Percentiles rank a stretch among this genome's conserved stretches.
Conservation (phyloP, 2,113 vertebrate genomes). For the Spermophilus dauricus region DNA sequence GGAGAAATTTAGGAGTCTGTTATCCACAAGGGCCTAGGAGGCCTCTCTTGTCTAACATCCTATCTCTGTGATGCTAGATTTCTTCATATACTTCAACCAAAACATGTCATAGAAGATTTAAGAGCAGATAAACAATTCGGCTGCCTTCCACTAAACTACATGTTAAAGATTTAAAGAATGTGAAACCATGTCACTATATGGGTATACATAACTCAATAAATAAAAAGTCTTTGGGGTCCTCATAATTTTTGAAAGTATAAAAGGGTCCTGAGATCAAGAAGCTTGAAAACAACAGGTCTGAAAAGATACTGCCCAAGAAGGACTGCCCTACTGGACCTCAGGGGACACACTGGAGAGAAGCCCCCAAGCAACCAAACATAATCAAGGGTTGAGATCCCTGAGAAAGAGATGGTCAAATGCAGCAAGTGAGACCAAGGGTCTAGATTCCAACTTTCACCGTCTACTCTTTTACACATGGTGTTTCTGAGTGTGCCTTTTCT, state of each 20-base stretch:
- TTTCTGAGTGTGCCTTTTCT: neutral
- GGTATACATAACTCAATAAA: neutral
- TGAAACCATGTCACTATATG: neutral
- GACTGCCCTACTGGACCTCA: neutral
- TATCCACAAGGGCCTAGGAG: accelerated
- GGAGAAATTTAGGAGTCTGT: neutral
- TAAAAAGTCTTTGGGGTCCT: neutral
- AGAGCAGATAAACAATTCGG: neutral
- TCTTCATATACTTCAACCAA: neutral
- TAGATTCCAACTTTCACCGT: neutral
- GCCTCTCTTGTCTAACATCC: neutral
- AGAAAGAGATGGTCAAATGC: neutral
- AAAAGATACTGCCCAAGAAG: neutral
- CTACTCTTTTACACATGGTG: neutral
- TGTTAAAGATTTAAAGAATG: neutral
- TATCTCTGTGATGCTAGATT: neutral
- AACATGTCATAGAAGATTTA: neutral
- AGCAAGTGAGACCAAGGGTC: neutral
- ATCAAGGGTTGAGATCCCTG: neutral
- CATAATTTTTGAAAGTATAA: neutral
- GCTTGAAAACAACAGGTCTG: neutral
- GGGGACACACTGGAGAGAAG: neutral
- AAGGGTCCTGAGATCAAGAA: neutral
- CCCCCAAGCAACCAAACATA: neutral
- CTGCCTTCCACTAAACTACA: neutral